phyloP scores from a whole-genome alignment of 1,140 invertebrate species.

The Dinoponera quadriceps region DNA sequence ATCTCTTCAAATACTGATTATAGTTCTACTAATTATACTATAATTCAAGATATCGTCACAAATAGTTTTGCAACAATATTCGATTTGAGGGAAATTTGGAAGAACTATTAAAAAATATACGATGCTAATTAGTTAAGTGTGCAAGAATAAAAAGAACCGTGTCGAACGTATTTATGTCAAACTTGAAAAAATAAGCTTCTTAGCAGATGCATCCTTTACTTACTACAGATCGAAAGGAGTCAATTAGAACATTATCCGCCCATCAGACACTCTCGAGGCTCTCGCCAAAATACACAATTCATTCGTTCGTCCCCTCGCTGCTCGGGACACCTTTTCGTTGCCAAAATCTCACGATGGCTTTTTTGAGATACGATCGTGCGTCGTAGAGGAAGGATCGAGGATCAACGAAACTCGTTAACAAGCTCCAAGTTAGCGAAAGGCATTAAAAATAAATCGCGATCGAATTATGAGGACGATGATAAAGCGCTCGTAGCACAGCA shows the following conservation, averaged over 20 bases:
- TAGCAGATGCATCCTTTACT: neutral
- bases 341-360: neutral
- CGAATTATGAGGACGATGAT: slow-evolving; percentile 36
- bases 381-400: neutral
- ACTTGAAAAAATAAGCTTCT: no score
- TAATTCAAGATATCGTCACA: no score
- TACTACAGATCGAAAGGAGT: neutral
- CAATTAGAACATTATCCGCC: slow-evolving; percentile 5
- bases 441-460: neutral
- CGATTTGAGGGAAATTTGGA: no score
- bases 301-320: neutral
- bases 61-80: no score
- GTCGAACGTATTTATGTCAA: no score
- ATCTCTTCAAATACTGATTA: no score
- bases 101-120: no score
- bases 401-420: slow-evolving; percentile 20
- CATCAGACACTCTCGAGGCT: slow-evolving; percentile 1
- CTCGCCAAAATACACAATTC: slow-evolving; percentile 9
- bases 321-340: neutral
- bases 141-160: no score
- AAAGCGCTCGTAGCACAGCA: slow-evolving; percentile 7
- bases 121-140: no score
- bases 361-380: neutral
- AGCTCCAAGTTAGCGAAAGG: neutral
- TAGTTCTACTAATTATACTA: no score